phyloP scores from a whole-genome alignment of 2,797 vertebrate species.

The Dipus sagitta region DNA sequence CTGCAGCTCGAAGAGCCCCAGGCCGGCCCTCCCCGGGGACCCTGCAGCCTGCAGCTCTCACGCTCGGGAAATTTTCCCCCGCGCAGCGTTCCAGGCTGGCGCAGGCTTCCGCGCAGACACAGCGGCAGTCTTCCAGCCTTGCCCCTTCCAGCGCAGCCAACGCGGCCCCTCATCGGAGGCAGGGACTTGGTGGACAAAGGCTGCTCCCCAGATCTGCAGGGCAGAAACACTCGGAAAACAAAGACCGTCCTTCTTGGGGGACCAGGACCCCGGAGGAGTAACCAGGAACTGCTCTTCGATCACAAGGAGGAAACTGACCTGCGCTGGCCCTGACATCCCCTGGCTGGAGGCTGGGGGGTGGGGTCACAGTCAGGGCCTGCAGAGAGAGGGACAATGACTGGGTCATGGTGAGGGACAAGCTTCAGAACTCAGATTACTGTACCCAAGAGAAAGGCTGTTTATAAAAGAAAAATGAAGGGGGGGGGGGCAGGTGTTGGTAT shows the following conservation, averaged over 20 bases:
- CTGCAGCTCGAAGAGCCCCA: conserved; percentile 78
- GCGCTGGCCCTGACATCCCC: background rate
- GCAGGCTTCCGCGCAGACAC: conserved; percentile 67
- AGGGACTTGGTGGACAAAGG: background rate
- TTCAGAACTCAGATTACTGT: background rate
- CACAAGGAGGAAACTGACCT: background rate
- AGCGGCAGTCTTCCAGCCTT: background rate
- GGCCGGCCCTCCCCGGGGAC: conserved; percentile 80
- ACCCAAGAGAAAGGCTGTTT: background rate
- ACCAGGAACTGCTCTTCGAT: background rate
- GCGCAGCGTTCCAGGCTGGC: conserved; percentile 70
- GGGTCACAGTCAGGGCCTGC: background rate
- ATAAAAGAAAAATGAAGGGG: background rate
- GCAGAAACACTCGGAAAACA: background rate
- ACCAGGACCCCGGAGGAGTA: background rate
- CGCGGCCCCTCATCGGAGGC: background rate
- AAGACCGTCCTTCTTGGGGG: conserved; percentile 2
- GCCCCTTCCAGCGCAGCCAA: background rate
- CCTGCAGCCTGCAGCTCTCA: conserved; percentile 81
- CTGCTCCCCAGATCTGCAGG: background rate
- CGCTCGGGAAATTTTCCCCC: conserved; percentile 80
- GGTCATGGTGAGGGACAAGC: background rate
- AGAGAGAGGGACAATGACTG: background rate
- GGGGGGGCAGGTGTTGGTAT: no score
- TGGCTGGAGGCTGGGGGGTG: background rate